Conservation (phyloP, 1,140 invertebrate genomes). For the Epicauta chinensis region DNA sequence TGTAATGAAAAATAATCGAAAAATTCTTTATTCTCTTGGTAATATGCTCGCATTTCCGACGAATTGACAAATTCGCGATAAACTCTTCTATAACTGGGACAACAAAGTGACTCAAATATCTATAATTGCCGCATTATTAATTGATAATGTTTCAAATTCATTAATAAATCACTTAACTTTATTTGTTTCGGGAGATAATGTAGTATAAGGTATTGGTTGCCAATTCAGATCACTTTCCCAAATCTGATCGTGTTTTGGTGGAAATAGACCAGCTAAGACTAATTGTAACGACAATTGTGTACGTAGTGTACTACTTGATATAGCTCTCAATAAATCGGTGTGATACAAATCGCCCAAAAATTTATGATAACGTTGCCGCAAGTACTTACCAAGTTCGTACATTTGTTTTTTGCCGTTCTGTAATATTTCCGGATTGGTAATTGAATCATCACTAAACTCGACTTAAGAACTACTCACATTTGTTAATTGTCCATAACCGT, state of each 20-base stretch:
- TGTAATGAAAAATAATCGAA: constrained; percentile 27
- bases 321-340: constrained; percentile 32
- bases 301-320: constrained; percentile 44
- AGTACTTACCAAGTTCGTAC: constrained; percentile 54
- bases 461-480: constrained; percentile 53
- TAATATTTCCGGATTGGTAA: constrained; percentile 1
- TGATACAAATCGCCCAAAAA: constrained; percentile 57
- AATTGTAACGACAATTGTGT: constrained; percentile 57
- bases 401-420: constrained; percentile 41
- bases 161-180: constrained; percentile 13
- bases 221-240: constrained; percentile 63
- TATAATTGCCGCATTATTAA: constrained; percentile 1
- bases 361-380: constrained; percentile 54
- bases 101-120: constrained; percentile 19
- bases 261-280: constrained; percentile 77
- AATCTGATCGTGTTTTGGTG: constrained; percentile 58
- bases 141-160: neutral
- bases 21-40: constrained; percentile 9
- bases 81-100: constrained; percentile 19
- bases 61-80: constrained; percentile 6
- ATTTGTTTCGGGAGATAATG: constrained; percentile 12
- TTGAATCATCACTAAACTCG: neutral
- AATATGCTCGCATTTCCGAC: constrained; percentile 6
- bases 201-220: constrained; percentile 76
- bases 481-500: constrained; percentile 66